phyloP scores from a whole-genome alignment of 1,140 invertebrate genomes.

The Liolophura sinensis region DNA sequence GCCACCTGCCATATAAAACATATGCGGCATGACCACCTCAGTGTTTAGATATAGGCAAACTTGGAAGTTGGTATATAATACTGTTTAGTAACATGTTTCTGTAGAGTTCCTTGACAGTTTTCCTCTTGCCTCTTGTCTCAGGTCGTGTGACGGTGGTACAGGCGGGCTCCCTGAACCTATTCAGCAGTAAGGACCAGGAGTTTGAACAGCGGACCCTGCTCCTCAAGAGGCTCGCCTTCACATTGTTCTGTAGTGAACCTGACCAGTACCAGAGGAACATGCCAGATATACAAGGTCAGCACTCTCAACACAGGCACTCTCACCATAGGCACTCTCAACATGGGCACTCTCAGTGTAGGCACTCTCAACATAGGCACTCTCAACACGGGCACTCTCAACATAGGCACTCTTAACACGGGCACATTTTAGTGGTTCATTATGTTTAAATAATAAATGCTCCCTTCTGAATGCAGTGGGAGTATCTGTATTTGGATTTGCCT shows the following conservation, averaged over 20 bases:
- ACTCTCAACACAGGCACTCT: conserved; percentile 2
- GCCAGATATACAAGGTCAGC: conserved; percentile 89
- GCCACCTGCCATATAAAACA: too few species aligned
- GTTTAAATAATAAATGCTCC: conserved; percentile 1
- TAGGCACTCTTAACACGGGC: too few species aligned
- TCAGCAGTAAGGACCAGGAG: conserved; percentile 84
- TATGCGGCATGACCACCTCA: too few species aligned
- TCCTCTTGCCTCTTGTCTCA: conserved; percentile 49
- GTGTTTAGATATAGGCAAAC: too few species aligned
- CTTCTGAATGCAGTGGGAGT: neutral
- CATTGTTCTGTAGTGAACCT: conserved; percentile 87
- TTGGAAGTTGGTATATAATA: too few species aligned
- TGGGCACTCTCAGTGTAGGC: too few species aligned
- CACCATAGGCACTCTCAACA: too few species aligned
- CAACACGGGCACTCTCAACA: too few species aligned
- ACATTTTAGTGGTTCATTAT: too few species aligned
- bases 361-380: too few species aligned
- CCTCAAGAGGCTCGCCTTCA: conserved; percentile 86
- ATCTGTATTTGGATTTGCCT: conserved; percentile 1
- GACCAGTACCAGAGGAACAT: conserved; percentile 93
- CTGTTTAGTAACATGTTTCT: neutral
- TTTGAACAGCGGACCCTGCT: conserved; percentile 85
- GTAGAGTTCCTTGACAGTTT: neutral
- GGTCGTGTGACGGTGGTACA: conserved; percentile 79
- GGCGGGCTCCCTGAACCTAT: conserved; percentile 72